phyloP scores from a whole-genome alignment of 2,113 vertebrate species.

The Spermophilus dauricus region DNA sequence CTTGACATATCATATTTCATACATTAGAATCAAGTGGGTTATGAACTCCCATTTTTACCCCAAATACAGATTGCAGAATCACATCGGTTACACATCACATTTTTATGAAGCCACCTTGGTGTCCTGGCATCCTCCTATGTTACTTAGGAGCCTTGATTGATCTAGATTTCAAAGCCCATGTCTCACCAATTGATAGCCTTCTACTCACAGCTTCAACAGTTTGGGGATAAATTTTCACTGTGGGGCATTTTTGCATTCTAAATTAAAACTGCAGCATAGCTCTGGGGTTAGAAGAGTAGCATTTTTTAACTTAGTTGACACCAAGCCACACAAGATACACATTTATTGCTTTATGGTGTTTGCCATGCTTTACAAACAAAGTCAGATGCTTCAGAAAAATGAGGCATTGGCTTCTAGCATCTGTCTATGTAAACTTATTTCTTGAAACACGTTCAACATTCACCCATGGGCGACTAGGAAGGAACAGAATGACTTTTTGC shows the following conservation, averaged over 20 bases:
- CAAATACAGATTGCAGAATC: too few species aligned
- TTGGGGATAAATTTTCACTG: neutral
- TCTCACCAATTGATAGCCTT: neutral
- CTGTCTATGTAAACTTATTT: neutral
- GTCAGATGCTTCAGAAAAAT: constrained; percentile 46
- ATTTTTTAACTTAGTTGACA: constrained; percentile 61
- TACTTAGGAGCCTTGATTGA: neutral
- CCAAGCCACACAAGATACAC: neutral
- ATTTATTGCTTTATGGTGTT: constrained; percentile 42
- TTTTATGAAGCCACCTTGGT: neutral
- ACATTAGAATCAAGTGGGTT: too few species aligned
- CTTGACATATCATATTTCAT: too few species aligned
- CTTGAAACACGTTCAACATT: constrained; percentile 34
- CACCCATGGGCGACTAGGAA: neutral
- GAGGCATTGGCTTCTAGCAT: neutral
- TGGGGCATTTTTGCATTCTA: constrained; percentile 1
- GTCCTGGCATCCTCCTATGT: neutral
- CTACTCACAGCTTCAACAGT: neutral
- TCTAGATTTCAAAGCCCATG: neutral
- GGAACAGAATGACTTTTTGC: neutral
- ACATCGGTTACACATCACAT: too few species aligned
- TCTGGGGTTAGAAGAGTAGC: constrained; percentile 25
- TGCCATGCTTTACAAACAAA: constrained; percentile 12
- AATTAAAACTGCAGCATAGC: constrained; percentile 32
- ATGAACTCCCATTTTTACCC: too few species aligned